A percentile compares a stretch with the other conserved stretches of the same genome.
phyloP scores from a whole-genome alignment of 64 coral and sea anemone genomes.

The Catalaphyllia jardinei region DNA sequence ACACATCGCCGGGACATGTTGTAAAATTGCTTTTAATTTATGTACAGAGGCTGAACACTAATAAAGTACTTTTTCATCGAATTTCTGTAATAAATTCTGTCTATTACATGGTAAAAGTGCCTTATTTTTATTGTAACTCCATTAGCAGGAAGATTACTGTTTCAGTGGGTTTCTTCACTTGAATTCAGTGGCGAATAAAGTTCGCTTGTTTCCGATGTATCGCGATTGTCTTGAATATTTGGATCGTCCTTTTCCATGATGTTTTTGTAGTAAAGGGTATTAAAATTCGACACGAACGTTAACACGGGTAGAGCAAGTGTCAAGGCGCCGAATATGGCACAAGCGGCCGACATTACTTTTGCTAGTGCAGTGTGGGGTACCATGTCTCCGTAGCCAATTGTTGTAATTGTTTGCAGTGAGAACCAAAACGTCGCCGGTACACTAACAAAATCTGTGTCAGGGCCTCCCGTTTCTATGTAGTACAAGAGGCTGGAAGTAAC shows the following conservation, averaged over 20 bases:
- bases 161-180: background rate
- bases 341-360: constrained; percentile 71
- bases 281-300: constrained; percentile 96
- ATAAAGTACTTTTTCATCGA: background rate
- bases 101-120: background rate
- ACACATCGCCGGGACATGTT: background rate
- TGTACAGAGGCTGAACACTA: background rate
- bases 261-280: constrained; percentile 93
- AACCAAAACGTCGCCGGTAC: constrained; percentile 98
- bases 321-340: constrained; percentile 90
- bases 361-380: constrained; percentile 72
- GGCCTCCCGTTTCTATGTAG: constrained; percentile 70
- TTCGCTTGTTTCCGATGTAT: background rate
- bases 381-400: constrained; percentile 97
- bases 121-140: background rate
- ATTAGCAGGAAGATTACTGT: background rate
- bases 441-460: constrained; percentile 65
- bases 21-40: background rate
- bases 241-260: constrained; percentile 44
- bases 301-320: constrained; percentile 86
- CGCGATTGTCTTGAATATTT: background rate
- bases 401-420: constrained; percentile 92
- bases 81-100: constrained; percentile 13
- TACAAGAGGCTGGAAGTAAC: constrained; percentile 83
- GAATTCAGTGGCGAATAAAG: background rate